Base-by-base conservation (phyloP, 2,888 invertebrate genomes). In the Alloscopus bannaensis region DNA sequence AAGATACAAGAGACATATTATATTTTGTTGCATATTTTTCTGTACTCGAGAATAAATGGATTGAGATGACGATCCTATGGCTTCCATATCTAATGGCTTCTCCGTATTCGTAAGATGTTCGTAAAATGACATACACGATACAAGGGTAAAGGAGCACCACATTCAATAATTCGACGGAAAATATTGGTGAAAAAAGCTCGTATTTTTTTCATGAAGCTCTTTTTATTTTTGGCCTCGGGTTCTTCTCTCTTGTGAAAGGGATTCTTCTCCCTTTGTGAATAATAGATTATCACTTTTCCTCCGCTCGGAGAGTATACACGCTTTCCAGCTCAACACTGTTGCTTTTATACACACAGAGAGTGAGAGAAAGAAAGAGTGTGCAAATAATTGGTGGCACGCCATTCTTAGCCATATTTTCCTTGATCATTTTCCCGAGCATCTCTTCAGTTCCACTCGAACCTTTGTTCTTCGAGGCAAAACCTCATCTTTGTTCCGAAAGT, bases 41-140 rank as follows among this genome's bases (percentile, higher is more conserved):
- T n/a, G n/a, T n/a, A n/a, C n/a, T n/a, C n/a, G n/a, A n/a, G 62
- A 62, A 75, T 66, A 75, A 20, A 65, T 65, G 73, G 73, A 66
- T 59, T 59, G 59, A 45, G 59, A 75, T 75, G 66, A 72, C 62
- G 62, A 72, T n/a, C 16, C 22, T 47, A 57, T 24, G 59, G 59
- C 29, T 70, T 70, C 47, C 59, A 60, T 69, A 62, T 62, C 28
- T 45, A 26, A 59, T 45, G 69, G 69, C 26, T 66, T 29, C 3
- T 52, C 24, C 24, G 55, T 24, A 6, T 36, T n/a, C n/a, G n/a
- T n/a, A n/a, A n/a, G n/a, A n/a, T 52, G 22, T 6, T 52, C 22
- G 2, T 20, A 52, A 52, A 29, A 8, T 59, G 29, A 40, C 6
- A 28, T 65, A 65, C 8, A 22, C 20, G 45, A 24, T 16, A 36